phyloP scores from a whole-genome alignment of 1,140 invertebrate genomes.

The Ptiloglossa arizonensis region DNA sequence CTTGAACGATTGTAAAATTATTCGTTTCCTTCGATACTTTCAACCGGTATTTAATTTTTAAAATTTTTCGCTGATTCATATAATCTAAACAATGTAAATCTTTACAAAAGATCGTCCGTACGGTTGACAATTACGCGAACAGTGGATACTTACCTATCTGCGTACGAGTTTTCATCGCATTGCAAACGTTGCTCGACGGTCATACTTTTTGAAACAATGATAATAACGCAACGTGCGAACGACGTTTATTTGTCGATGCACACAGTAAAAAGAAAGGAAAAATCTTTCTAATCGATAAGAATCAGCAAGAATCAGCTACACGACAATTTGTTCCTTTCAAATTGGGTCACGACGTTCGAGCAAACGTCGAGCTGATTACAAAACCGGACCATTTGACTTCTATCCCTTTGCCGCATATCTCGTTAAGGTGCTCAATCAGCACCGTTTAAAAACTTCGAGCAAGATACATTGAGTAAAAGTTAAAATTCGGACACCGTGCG shows the following conservation, averaged over 20 bases:
- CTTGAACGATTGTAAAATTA: neutral
- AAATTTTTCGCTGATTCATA: neutral
- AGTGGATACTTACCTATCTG: no score
- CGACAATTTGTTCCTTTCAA: constrained; percentile 33
- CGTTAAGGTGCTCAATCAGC: neutral
- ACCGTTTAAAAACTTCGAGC: no score
- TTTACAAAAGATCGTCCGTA: neutral
- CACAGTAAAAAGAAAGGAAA: neutral
- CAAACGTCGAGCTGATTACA: neutral
- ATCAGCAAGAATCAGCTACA: no score
- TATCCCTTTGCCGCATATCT: constrained; percentile 11
- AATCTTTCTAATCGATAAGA: neutral
- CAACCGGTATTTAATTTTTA: neutral
- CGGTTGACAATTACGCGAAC: neutral
- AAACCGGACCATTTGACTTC: neutral
- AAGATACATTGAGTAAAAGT: no score
- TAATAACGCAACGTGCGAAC: neutral
- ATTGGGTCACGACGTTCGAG: constrained; percentile 45
- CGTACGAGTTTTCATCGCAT: neutral
- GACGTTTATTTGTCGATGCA: neutral
- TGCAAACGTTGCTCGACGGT: no score
- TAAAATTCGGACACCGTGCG: no score
- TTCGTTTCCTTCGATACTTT: neutral
- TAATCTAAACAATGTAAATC: neutral
- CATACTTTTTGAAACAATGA: neutral